Evolutionary conservation across 1,140 invertebrate genomes (phyloP), one percentile per base, ranked within the genome.

Genomic region (Matsumurasca onukii): DNA sequence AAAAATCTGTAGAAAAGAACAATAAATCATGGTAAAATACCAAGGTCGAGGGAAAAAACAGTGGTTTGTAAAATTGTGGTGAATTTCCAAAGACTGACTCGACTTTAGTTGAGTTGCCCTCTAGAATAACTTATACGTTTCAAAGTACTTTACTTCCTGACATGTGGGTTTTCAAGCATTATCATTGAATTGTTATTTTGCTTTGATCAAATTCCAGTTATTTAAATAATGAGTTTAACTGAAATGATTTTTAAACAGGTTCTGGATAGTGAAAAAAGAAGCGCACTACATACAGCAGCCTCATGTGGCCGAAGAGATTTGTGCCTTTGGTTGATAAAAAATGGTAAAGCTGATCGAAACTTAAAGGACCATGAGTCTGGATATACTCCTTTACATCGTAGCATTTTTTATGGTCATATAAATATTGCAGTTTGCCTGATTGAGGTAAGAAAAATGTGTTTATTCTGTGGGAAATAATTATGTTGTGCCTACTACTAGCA

Each of bases 341-440:
- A 83, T 51, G 84, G 84, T 45, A 80, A 86, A 62, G 81, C 82
- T 1, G 84, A 87, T 74, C 74, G 88, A 1, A 87, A 89, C 78
- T 78, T 78, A 0, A 84, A 83, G 71, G 90, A 92, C 77, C 70
- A 76, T 0, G 90, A 91, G 77, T 91, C 89, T 24, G 88, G 88
- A 0, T 91, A 89, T 78, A 91, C 90, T 17, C 82, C 90, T 0
- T 77, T 92, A 20, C 91, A 93, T 78, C 79, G 89, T 71, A 88
- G 89, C 70, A 79, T 91, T 29, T 91, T 89, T 78, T 91, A 90
- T 81, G 90, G 90, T 1, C 88, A 92, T 70, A 83, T 93, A 69
- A 78, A 85, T 72, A 79, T 82, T 17, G 86, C 88, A 61, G 82
- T 89, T 52, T 76, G 81, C 29, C 78, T 93, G 1, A 84, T 91